Conservation (phyloP, 2,113 vertebrate genomes). For the Bujurquina vittata region DNA sequence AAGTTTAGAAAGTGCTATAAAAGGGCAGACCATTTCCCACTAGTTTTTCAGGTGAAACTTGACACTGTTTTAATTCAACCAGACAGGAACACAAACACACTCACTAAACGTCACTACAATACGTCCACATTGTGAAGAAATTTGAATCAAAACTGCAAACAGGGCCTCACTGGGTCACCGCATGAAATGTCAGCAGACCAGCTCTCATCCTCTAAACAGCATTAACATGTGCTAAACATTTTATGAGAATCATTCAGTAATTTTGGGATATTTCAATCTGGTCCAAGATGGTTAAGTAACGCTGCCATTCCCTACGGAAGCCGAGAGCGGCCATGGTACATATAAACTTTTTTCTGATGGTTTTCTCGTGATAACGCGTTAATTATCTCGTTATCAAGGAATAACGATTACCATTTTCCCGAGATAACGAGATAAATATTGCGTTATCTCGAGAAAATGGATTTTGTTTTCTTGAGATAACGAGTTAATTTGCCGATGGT, state of each 20-base stretch:
- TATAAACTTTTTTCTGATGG: no score
- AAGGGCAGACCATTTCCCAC: neutral
- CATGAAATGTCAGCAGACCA: neutral
- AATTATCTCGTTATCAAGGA: no score
- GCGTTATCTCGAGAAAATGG: no score
- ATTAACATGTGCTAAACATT: neutral
- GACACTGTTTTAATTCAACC: neutral
- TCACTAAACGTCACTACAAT: neutral
- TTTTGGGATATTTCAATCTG: neutral
- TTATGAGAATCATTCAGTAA: neutral
- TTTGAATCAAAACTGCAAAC: neutral
- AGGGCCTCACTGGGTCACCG: neutral
- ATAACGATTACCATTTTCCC: no score
- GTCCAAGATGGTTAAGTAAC: neutral
- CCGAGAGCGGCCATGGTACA: no score
- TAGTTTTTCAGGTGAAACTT: neutral
- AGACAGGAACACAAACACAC: neutral
- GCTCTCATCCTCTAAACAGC: neutral
- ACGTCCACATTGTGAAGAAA: neutral
- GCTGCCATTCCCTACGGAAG: neutral
- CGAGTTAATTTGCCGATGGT: no score
- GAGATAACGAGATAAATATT: no score
- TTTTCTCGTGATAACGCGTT: no score
- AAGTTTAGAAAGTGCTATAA: neutral
- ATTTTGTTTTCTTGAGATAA: no score